Evolutionary conservation across 2,888 invertebrate species (phyloP), one percentile per base, ranked within the genome.

Genomic region (Pherbina coryleti): DNA sequence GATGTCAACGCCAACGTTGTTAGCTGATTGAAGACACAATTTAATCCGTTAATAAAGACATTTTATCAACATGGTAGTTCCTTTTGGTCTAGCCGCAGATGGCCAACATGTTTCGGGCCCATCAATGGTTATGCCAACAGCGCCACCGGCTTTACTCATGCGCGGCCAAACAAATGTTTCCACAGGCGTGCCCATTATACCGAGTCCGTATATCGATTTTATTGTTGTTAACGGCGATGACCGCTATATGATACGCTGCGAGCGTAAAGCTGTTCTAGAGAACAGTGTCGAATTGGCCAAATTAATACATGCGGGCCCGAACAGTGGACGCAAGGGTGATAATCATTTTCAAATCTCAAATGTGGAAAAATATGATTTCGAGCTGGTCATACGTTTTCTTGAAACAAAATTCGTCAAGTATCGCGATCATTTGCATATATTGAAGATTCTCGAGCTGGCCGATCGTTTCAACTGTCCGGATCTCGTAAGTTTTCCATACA

Each of bases 401-500:
- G 90, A 90, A 81, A 89, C 88, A 44, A 90, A 88, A 78, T 90
- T 89, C 77, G 86, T 90, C 51, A 87, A 87, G 79, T 89, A 89
- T 82, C 87, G 87, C 76, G 89, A 90, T 83, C 89, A 90, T 82
- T 84, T 87, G 82, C 90, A 90, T 82, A 86, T 89, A 80, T 83
- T 90, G 66, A 87, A 88, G 78, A 88, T 90, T 79, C 84, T 90
- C 49, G 89, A 90, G 79, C 82, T 90, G 79, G 87, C 90, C 73
- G 89, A 89, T 82, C 86, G 88, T 71, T 90, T 86, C 81, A 89
- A 90, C 83, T 90, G 90, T 81, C 90, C 90, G 64, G 90, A 90
- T 83, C 82, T 90, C 83, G 88, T 89, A 78, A 86, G 87, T 81
- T 49, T 14, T 49, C 1, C 37, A n/a, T 1, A 11, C 5, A 2